These are phyloP conservation scores for Myodes glareolus DNA, from an alignment of 2,113 vertebrate species.

Conservation along the genomic window DNA sequence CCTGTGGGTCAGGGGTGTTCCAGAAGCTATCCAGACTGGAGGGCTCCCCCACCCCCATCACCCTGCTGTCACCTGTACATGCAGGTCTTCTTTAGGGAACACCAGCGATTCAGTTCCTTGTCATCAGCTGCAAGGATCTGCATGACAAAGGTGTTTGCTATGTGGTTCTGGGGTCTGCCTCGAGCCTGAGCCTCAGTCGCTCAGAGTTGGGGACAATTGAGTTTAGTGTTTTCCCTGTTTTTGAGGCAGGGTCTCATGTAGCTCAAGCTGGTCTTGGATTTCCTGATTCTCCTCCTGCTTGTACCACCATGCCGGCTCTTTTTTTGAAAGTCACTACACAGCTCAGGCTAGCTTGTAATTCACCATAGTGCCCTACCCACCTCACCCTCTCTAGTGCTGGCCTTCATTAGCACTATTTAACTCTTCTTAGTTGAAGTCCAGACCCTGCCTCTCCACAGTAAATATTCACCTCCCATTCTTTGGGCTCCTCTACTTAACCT, in stretches of 20 bases:
- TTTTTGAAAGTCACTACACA: neutral
- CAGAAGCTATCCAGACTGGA: neutral
- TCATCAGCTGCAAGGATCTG: constrained; percentile 92
- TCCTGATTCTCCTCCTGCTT: neutral
- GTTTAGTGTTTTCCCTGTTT: neutral
- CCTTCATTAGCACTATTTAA: neutral
- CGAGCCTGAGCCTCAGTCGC: neutral
- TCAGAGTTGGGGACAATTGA: neutral
- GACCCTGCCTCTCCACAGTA: neutral
- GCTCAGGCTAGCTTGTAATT: neutral
- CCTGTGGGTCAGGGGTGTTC: constrained; percentile 76
- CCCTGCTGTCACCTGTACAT: constrained; percentile 91
- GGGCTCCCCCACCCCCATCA: neutral
- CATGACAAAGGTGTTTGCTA: too few relatives aligned
- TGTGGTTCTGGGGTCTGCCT: neutral
- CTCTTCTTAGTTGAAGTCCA: neutral
- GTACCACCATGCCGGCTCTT: neutral
- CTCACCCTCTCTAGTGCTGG: neutral
- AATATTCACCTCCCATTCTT: neutral
- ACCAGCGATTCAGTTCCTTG: constrained; percentile 94
- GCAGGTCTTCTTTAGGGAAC: constrained; percentile 94
- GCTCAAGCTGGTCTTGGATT: neutral
- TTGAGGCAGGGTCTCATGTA: neutral
- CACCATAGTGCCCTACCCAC: too few relatives aligned
- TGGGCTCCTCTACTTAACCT: too few relatives aligned